Percentiles rank a stretch among this genome's conserved stretches.
phyloP scores from a whole-genome alignment of 23 tunicate species.

The Diplosoma virens region DNA sequence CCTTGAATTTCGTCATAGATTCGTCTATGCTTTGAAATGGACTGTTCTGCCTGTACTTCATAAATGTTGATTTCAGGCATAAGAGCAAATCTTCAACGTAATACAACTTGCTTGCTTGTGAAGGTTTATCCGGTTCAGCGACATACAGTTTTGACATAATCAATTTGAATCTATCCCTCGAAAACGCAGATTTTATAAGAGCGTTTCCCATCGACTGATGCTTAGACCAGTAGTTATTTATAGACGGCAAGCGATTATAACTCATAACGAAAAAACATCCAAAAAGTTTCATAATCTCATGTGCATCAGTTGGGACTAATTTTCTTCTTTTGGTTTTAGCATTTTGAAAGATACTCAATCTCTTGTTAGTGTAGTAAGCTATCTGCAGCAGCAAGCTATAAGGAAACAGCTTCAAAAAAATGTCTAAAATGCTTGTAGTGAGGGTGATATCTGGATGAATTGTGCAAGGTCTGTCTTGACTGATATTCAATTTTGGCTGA shows the following conservation, averaged over 20 bases:
- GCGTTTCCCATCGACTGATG: not conserved
- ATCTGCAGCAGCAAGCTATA: not conserved
- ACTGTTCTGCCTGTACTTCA: slow-evolving; percentile 5
- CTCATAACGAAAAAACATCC: slow-evolving; percentile 2
- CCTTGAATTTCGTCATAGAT: slow-evolving; percentile 20
- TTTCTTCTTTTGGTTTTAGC: not conserved
- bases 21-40: slow-evolving; percentile 21
- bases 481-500: too few species aligned
- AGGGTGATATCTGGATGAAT: too few species aligned
- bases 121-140: slow-evolving; percentile 5
- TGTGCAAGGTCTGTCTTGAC: too few species aligned
- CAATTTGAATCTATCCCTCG: slow-evolving; percentile 10
- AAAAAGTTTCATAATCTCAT: slow-evolving; percentile 8
- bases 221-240: slow-evolving; percentile 1
- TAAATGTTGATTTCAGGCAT: slow-evolving; percentile 4
- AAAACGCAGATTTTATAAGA: not conserved
- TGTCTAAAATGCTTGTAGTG: too few species aligned
- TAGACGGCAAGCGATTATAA: not conserved
- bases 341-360: not conserved
- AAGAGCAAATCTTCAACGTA: slow-evolving; percentile 12
- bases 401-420: not conserved
- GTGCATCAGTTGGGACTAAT: not conserved
- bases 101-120: slow-evolving; percentile 8
- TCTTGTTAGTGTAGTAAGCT: slow-evolving; percentile 6
- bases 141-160: slow-evolving; percentile 10